phyloP scores from a whole-genome alignment of 2,113 vertebrate species.

The Anthoscopus minutus region DNA sequence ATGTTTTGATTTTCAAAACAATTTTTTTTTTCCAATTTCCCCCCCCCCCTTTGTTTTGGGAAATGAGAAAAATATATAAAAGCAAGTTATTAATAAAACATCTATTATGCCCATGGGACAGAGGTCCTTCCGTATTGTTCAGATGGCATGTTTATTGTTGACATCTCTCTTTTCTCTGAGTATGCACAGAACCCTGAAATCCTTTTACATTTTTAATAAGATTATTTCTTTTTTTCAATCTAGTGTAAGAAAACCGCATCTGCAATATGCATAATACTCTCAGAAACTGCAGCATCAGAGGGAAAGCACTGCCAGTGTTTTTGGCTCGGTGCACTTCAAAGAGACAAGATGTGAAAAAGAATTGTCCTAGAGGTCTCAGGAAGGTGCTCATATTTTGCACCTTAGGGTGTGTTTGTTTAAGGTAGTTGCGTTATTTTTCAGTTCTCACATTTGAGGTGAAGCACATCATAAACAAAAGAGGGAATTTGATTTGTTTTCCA shows the following conservation, averaged over 20 bases:
- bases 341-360: background rate
- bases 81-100: slow-evolving; percentile 65
- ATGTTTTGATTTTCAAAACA: slow-evolving; percentile 20
- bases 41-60: background rate
- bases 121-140: slow-evolving; percentile 61
- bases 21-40: background rate
- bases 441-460: background rate
- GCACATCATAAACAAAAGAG: background rate
- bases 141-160: slow-evolving; percentile 67
- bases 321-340: slow-evolving; percentile 44
- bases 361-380: background rate
- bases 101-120: slow-evolving; percentile 55
- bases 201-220: slow-evolving; percentile 73
- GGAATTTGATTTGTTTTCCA: background rate
- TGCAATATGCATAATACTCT: slow-evolving; percentile 57
- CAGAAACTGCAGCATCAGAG: slow-evolving; percentile 52
- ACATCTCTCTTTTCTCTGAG: slow-evolving; percentile 62
- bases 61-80: slow-evolving; percentile 57
- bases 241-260: slow-evolving; percentile 45
- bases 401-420: background rate
- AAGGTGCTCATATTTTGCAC: slow-evolving; percentile 9
- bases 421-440: background rate
- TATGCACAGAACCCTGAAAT: slow-evolving; percentile 64
- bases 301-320: slow-evolving; percentile 16
- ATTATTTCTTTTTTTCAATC: slow-evolving; percentile 57